Base-by-base conservation (phyloP, 2,888 invertebrate genomes). In the Dicyrtomina minuta region DNA sequence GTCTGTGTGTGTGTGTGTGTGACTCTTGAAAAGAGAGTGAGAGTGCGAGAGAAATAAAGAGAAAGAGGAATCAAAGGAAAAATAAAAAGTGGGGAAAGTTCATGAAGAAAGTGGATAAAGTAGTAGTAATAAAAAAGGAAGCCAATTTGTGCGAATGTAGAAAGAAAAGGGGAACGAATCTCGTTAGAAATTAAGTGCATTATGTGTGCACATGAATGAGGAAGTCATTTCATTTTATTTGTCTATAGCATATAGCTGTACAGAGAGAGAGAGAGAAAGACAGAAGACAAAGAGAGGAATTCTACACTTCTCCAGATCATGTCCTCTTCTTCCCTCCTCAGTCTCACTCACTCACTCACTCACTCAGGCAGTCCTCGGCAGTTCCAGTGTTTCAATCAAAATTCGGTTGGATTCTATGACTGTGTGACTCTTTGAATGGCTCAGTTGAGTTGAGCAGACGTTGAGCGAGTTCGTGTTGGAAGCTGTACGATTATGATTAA, bases 121-220 rank as follows among this genome's bases (percentile, higher is more conserved):
- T 60, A 41, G 49, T 26, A 58, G 66, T n/a, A 58, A 59, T 44
- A 51, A 53, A 39, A 55, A 59, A 67, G 59, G 46, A 55, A 67
- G 41, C 51, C 58, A 58, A 59, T 59, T 67, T 59, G 27, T 49
- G 43, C 58, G 17, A 12, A 39, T 39, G 33, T 12, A 26, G 49
- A 46, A 22, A 53, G 39, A 53, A 17, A 4, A 17, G 64, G 17
- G 39, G 44, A 27, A 56, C 49, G 71, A 53, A 53, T 61, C 49
- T 61, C 61, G 49, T 61, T 61, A 61, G 61, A 61, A 61, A 61
- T 61, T 61, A 61, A 61, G 61, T 60, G 27, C 49, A 61, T 61
- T 49, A 49, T 61, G 61, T 61, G 43, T 49, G 17, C 49, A 49
- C 61, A 61, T 61, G 44, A 61, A 61, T 49, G 61, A 61, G 61